Base-by-base conservation (phyloP, 2,888 invertebrate genomes). In the Scaptomyza reducta region DNA sequence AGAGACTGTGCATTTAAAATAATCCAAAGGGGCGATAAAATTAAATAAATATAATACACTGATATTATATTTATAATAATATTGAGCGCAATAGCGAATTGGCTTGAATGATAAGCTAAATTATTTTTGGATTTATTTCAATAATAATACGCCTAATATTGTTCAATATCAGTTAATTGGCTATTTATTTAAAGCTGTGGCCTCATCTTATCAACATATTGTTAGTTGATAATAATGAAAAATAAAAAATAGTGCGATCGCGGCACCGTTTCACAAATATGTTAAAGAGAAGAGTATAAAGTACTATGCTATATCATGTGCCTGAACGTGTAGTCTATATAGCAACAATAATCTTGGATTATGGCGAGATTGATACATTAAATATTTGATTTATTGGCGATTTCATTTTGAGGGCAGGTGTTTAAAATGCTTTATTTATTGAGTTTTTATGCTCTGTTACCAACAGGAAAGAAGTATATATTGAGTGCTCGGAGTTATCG, bases 131-230 rank as follows among this genome's bases (percentile, higher is more conserved):
- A 25, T 35, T 38, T 50, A 38, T 25, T 50, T 33, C 11, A 25
- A 35, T 38, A 35, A 14, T 35, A 50, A 50, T 35, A 22, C n/a
- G 49, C 14, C 35, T 50, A 14, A 56, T 18, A 47, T 44, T 27
- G 29, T 38, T 11, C 50, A 50, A 38, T 50, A 35, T 25, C 25
- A 50, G 14, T 35, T 38, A 50, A 50, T 50, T 38, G 38, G 35
- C 25, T 50, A 25, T 42, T 50, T 38, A 11, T 25, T 50, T 25
- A 11, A 9, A 50, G 35, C 1, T 50, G 22, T 10, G 1, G 50
- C 4, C 25, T 14, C 14, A 14, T 22, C 22, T 50, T 50, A 50
- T 50, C 50, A 25, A 35, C 14, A 10, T 22, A 11, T 25, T 14
- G 11, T 14, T 6, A 9, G 4, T 25, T 38, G 35, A 38, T 50